Evolutionary conservation across 1,140 invertebrate genomes (phyloP).

Genomic region (Atta texana): DNA sequence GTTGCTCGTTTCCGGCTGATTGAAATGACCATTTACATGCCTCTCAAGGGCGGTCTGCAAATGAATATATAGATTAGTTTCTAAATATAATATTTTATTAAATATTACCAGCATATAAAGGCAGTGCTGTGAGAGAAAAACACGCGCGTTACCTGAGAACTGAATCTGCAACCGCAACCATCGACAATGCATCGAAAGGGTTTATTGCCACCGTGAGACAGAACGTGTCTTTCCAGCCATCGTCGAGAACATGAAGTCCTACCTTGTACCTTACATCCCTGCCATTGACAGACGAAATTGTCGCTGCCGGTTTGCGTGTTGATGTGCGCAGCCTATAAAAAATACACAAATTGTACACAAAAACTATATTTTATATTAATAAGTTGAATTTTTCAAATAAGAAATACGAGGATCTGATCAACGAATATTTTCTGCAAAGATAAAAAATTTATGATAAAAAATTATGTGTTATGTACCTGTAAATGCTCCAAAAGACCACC

Average conservation of each 20-base stretch:
- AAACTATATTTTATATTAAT: not conserved
- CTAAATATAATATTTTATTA: constrained; percentile 8
- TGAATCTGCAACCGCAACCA: constrained; percentile 95
- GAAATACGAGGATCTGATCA: not conserved
- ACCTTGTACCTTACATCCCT: constrained; percentile 97
- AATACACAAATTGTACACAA: constrained; percentile 17
- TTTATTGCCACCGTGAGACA: constrained; percentile 96
- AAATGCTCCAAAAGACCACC: constrained; percentile 95
- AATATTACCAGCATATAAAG: not conserved
- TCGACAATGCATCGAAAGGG: constrained; percentile 98
- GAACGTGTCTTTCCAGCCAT: constrained; percentile 97
- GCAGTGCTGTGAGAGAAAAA: not conserved
- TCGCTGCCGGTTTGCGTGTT: constrained; percentile 93
- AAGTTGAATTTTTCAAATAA: constrained; percentile 2
- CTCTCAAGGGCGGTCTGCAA: constrained; percentile 93
- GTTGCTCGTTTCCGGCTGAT: constrained; percentile 88
- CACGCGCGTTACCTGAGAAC: constrained; percentile 91
- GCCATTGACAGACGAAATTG: constrained; percentile 96
- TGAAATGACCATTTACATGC: constrained; percentile 98
- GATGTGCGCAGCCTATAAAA: constrained; percentile 92
- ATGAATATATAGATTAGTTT: constrained; percentile 67
- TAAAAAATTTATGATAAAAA: not conserved
- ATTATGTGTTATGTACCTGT: constrained; percentile 87
- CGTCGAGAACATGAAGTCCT: constrained; percentile 95
- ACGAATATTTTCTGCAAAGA: not conserved